Evolutionary conservation across 2,888 invertebrate genomes (phyloP).

Genomic region (Scaptomyza flava): DNA sequence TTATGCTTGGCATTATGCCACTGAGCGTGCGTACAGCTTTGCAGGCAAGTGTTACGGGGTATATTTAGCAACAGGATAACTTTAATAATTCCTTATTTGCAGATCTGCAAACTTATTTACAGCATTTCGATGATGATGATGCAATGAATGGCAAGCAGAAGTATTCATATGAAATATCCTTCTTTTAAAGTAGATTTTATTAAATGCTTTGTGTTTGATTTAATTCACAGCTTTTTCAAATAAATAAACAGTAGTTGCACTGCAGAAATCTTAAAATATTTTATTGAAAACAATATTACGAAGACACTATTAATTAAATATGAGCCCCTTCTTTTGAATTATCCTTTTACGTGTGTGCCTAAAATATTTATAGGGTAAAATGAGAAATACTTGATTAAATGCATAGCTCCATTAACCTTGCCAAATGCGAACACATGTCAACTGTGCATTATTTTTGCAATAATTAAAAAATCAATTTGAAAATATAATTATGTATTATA

Average conservation of each 20-base stretch:
- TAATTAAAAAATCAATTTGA: conserved; percentile 36
- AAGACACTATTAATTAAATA: no score
- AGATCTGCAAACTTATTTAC: conserved; percentile 25
- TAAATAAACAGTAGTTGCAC: conserved; percentile 12
- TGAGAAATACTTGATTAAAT: background rate
- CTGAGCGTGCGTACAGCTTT: conserved; percentile 24
- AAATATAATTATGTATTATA: conserved; percentile 11
- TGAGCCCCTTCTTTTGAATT: background rate
- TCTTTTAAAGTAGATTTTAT: no score
- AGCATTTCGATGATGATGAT: conserved; percentile 33
- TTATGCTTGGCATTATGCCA: conserved; percentile 10
- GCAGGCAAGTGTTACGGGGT: conserved; percentile 20
- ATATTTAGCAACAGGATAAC: no score
- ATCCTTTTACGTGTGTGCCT: background rate
- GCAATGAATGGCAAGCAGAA: background rate
- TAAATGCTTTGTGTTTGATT: background rate
- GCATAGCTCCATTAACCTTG: conserved; percentile 20
- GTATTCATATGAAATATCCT: background rate
- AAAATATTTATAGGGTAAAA: background rate
- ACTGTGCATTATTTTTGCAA: conserved; percentile 28
- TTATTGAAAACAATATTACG: no score
- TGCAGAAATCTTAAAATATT: no score
- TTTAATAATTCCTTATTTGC: conserved; percentile 10
- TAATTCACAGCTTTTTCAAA: background rate
- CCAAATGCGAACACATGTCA: conserved; percentile 28